Evolutionary conservation across 2,113 vertebrate genomes (phyloP).

Genomic region (Amblyopsis rosae): DNA sequence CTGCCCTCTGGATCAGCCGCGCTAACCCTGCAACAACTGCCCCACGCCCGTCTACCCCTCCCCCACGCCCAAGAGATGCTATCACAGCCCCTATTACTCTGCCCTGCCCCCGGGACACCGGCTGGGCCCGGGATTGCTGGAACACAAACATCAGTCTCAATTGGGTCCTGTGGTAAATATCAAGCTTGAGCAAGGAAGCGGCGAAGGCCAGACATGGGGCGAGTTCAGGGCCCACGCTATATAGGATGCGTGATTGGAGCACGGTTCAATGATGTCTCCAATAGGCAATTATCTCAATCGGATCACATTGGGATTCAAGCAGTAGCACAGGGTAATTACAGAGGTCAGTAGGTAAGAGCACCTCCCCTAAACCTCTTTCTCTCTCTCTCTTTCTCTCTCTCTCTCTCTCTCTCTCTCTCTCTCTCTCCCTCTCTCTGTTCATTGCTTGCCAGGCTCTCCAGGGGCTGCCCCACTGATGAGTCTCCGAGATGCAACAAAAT

Average conservation of each 20-base stretch:
- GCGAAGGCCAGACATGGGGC: slow-evolving; percentile 24
- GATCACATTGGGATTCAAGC: slow-evolving; percentile 76
- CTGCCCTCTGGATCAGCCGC: slow-evolving; percentile 71
- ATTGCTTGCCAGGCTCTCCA: slow-evolving; percentile 45
- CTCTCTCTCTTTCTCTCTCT: neutral
- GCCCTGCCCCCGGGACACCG: slow-evolving; percentile 67
- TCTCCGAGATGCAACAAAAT: slow-evolving; percentile 71
- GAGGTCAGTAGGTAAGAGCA: slow-evolving; percentile 70
- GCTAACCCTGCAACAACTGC: slow-evolving; percentile 46
- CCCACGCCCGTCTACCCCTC: slow-evolving; percentile 13
- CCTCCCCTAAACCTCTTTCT: slow-evolving; percentile 21
- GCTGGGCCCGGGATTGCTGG: slow-evolving; percentile 62
- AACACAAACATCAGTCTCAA: slow-evolving; percentile 75
- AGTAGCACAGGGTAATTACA: slow-evolving; percentile 72
- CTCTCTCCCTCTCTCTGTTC: slow-evolving; percentile 29
- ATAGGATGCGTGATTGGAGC: slow-evolving; percentile 44
- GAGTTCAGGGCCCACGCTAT: slow-evolving; percentile 34
- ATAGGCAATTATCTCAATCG: slow-evolving; percentile 74
- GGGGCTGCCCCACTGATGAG: slow-evolving; percentile 71
- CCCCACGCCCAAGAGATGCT: slow-evolving; percentile 63
- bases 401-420: slow-evolving; percentile 3
- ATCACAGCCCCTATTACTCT: slow-evolving; percentile 76
- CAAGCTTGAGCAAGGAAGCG: slow-evolving; percentile 29
- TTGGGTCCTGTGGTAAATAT: slow-evolving; percentile 66
- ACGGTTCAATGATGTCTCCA: slow-evolving; percentile 63